Conservation (phyloP, 1,140 invertebrate species). For the Drosophila pseudoananassae region DNA sequence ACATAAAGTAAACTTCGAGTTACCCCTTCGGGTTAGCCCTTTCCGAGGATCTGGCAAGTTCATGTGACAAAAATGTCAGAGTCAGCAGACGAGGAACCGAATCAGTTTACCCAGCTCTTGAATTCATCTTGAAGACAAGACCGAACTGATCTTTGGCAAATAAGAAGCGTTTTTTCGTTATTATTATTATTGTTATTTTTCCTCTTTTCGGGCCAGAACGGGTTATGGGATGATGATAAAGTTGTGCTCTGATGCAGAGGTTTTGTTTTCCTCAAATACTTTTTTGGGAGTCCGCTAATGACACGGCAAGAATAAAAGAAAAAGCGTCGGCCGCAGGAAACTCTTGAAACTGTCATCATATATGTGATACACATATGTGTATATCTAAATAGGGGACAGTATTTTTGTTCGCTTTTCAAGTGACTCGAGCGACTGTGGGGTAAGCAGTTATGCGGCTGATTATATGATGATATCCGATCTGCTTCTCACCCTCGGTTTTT, state of each 20-base stretch:
- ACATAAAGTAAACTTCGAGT: slow-evolving; percentile 50
- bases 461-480: slow-evolving; percentile 51
- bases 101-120: not conserved
- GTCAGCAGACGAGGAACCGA: slow-evolving; percentile 35
- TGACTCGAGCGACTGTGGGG: slow-evolving; percentile 48
- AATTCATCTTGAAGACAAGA: slow-evolving; percentile 46
- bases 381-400: not conserved
- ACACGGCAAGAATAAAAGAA: slow-evolving; percentile 26
- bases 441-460: slow-evolving; percentile 56
- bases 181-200: slow-evolving; percentile 49
- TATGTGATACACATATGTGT: not conserved
- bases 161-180: slow-evolving; percentile 21
- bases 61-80: slow-evolving; percentile 61
- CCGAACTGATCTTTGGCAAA: slow-evolving; percentile 16
- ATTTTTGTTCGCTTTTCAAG: not conserved
- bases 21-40: not conserved
- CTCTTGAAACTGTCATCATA: slow-evolving; percentile 48
- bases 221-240: slow-evolving; percentile 39
- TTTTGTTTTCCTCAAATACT: slow-evolving; percentile 61
- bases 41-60: slow-evolving; percentile 26
- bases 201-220: slow-evolving; percentile 24
- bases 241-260: slow-evolving; percentile 3
- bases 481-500: slow-evolving; percentile 31
- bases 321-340: slow-evolving; percentile 36
- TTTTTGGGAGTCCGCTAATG: slow-evolving; percentile 60